Evolutionary conservation across 2,113 vertebrate genomes (phyloP), one percentile per base, ranked within the genome.

Genomic region (Leptosomus discolor): DNA sequence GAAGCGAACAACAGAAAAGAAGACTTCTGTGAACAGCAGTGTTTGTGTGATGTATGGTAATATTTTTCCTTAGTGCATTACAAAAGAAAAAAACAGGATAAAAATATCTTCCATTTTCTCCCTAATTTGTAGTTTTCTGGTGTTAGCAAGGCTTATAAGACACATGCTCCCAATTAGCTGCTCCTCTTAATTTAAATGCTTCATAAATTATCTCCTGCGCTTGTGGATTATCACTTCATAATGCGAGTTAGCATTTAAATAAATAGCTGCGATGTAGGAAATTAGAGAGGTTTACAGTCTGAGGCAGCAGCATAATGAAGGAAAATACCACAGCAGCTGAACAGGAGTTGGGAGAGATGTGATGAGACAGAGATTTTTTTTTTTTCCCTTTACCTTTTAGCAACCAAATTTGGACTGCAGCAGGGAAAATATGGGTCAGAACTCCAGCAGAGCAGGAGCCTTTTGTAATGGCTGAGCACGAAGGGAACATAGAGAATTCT

Each of bases 101-200:
- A 97, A 97, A 96, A 96, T 94, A 90, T 73, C 96, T 96, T 95
- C 97, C 96, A 77, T 95, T 97, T 96, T 92, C 96, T 95, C 96
- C 97, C 98, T 99, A 98, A 98, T 99, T 98, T 99, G 99, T 98
- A 98, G 98, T 98, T 98, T 98, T 98, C 98, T 97, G 98, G 98
- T 98, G 98, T 98, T 97, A 98, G 98, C 92, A 90, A 97, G 98
- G 99, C 99, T 99, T 99, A 99, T 96, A 98, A 99, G 99, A 99
- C 99, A 99, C 99, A 99, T 99, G 99, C 99, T 99, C 99, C 99
- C 99, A 99, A 99, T 99, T 99, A 99, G 99, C 99, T 98, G 98
- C 98, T 99, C 98, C 99, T 99, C 99, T 99, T 99, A 99, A 99
- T 99, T 99, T 99, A 99, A 99, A 99, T 99, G 99, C 99, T 99